Percentiles rank a stretch among this genome's conserved stretches.
Conservation (phyloP, 2,113 vertebrate genomes). For the Dryoscopus gambensis region DNA sequence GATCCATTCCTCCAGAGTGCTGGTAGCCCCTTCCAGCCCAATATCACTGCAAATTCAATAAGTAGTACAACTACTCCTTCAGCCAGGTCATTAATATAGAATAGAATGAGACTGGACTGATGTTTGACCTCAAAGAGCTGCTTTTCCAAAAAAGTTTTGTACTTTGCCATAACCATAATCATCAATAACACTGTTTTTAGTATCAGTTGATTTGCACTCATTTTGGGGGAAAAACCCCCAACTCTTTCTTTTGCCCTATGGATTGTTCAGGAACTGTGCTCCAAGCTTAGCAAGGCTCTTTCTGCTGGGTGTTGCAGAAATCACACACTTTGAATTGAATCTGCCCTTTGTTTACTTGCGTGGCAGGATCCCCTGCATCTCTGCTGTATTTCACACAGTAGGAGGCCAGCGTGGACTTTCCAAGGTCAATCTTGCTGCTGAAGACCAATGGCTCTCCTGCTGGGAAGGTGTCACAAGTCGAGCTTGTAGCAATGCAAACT, state of each 20-base stretch:
- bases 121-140: background rate
- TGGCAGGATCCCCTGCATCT: background rate
- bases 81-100: background rate
- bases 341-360: background rate
- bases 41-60: background rate
- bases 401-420: background rate
- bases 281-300: background rate
- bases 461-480: conserved; percentile 12
- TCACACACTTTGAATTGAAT: background rate
- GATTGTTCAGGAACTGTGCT: background rate
- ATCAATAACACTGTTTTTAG: background rate
- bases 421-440: conserved; percentile 11
- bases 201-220: background rate
- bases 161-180: background rate
- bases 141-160: background rate
- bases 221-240: background rate
- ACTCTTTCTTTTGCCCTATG: background rate
- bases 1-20: background rate
- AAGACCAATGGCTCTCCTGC: conserved; percentile 3
- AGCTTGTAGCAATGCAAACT: background rate
- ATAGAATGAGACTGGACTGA: background rate
- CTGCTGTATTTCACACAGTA: background rate
- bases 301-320: background rate
- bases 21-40: background rate
- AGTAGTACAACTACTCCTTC: background rate